Evolutionary conservation across 1,140 invertebrate genomes (phyloP).

Genomic region (Wiebesia pumilae): DNA sequence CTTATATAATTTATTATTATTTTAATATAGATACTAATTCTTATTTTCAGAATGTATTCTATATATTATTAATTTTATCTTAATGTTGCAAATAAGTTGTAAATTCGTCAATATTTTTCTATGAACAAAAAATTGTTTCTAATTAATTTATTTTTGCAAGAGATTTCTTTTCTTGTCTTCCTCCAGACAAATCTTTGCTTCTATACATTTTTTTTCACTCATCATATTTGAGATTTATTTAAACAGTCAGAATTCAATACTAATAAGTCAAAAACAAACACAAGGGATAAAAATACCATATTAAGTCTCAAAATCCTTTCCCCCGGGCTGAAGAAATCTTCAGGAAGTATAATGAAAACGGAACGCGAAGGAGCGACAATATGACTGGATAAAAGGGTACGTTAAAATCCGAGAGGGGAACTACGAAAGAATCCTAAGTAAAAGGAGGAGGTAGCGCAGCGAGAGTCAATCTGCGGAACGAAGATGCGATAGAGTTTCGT

Average conservation of each 20-base stretch:
- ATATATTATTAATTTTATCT: too few relatives aligned
- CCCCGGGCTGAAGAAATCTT: conserved; percentile 11
- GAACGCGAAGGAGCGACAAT: conserved; percentile 41
- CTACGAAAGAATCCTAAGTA: background rate
- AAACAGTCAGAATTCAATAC: background rate
- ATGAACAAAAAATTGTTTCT: too few relatives aligned
- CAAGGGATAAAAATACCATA: background rate
- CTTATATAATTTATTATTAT: too few relatives aligned
- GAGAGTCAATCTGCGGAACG: conserved; percentile 20
- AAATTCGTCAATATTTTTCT: too few relatives aligned
- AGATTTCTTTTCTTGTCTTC: too few relatives aligned
- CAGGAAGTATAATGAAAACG: conserved; percentile 37
- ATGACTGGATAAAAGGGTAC: conserved; percentile 47
- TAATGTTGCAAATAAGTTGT: too few relatives aligned
- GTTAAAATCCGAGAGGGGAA: conserved; percentile 13
- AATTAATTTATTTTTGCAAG: too few relatives aligned
- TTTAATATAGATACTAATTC: too few relatives aligned
- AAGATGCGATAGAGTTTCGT: conserved; percentile 11
- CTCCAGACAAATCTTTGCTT: too few relatives aligned
- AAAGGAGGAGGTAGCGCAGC: conserved; percentile 13
- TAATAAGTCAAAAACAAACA: conserved; percentile 35
- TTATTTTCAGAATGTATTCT: too few relatives aligned
- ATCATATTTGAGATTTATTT: background rate
- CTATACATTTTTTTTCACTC: too few relatives aligned
- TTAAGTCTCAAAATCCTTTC: background rate